Percentiles rank a stretch among this genome's conserved stretches.
Evolutionary conservation across 2,113 vertebrate genomes (phyloP).

Genomic region (Phasianus colchicus): DNA sequence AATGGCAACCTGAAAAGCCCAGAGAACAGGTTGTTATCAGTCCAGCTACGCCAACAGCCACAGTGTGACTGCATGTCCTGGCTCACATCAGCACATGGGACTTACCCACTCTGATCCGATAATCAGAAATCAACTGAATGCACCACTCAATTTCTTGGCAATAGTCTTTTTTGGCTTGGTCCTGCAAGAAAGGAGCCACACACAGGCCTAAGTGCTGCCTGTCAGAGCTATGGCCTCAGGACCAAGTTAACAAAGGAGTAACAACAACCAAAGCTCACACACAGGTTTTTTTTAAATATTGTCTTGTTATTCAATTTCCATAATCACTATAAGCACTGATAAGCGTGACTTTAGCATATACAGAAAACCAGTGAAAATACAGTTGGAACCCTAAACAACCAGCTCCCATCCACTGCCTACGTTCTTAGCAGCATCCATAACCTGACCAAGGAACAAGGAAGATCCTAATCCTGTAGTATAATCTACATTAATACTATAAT

Average conservation of each 20-base stretch:
- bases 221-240: fast-evolving
- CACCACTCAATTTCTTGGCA: conserved; percentile 84
- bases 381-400: not conserved
- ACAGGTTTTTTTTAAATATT: not conserved
- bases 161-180: conserved; percentile 83
- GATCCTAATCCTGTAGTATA: not conserved
- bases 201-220: fast-evolving
- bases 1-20: conserved; percentile 82
- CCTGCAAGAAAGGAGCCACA: conserved; percentile 62
- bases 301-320: not conserved
- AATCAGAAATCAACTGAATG: conserved; percentile 86
- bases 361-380: not conserved
- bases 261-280: fast-evolving
- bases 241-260: fast-evolving
- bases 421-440: not conserved
- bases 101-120: conserved; percentile 87
- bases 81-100: fast-evolving
- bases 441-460: not conserved
- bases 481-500: too few relatives aligned
- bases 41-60: not conserved
- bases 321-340: fast-evolving
- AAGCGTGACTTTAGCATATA: fast-evolving
- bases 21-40: not conserved
- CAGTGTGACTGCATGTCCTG: not conserved
- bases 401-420: not conserved